Evolutionary conservation across 2,113 vertebrate genomes (phyloP), one percentile per base, ranked within the genome.

Genomic region (Potamarius usumacintae): DNA sequence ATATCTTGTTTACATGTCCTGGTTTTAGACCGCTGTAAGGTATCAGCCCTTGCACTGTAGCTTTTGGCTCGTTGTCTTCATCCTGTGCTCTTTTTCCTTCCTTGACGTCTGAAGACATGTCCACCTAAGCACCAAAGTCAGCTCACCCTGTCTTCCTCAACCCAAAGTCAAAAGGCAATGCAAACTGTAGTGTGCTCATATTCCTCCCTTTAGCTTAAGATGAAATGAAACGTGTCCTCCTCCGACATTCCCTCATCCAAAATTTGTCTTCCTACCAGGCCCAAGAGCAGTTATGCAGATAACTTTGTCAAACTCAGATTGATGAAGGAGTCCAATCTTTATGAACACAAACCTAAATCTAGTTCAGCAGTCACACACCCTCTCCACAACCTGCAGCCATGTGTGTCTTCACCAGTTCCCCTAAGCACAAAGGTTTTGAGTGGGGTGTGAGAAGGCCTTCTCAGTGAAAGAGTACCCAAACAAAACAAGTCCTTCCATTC

Each of bases 341-440:
- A 82, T 83, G 55, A 89, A 82, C 81, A 72, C 60, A 78, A 65
- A 82, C 76, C 76, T 72, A 48, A 85, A 52, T 71, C 83, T 63
- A 77, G 50, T 78, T 79, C 58, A 81, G 60, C 27, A 84, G 67
- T 81, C 82, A 57, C 62, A 30, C 48, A 7, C 62, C 83, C 88
- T 79, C 60, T 85, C 71, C 60, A 88, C 87, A 72, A 80, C 78
- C 71, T 80, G 82, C 82, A 79, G 79, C 76, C 78, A 87, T 87
- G 72, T 63, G 77, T 77, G 76, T 82, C 81, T 71, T 84, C 71
- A 87, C 84, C 86, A 85, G 84, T 88, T 90, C 89, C 89, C 90
- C 86, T 89, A 90, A 92, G 91, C 89, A 91, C 90, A 91, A 91
- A 77, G 85, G 89, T 87, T 42, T 89, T 83, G 88, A 89, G 89